Evolutionary conservation across 2,888 invertebrate genomes (phyloP), one percentile per base, ranked within the genome.

Genomic region (Drosophila birchii): DNA sequence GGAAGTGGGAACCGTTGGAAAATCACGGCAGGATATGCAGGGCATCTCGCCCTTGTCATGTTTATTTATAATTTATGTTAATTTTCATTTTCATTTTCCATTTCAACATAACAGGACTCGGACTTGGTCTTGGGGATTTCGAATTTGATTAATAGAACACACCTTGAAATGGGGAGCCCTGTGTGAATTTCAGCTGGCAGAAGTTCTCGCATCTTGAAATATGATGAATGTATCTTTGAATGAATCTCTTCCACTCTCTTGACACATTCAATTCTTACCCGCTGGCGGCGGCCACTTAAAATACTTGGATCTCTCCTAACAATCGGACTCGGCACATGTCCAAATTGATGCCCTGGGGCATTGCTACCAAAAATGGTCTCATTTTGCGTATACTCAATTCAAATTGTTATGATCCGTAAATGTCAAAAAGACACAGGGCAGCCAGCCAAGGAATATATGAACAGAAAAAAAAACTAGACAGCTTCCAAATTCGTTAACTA

Each of bases 371-470:
- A 87, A 89, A 88, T 79, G 86, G 88, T 89, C 85, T 82, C 86
- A 86, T 86, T 70, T 86, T 87, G 79, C 86, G 76, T 77, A 79
- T 77, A 74, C 75, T 83, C 86, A 89, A 91, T 90, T 90, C 78
- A 89, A 88, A 91, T 90, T 90, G 90, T 91, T 92, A 92, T 92
- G 91, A 92, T 92, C 91, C 92, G 92, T 91, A 92, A 92, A 92
- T 92, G 92, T 92, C 91, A 83, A 91, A 84, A 87, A 89, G 55
- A 79, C 80, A 76, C 76, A 78, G 70, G 55, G 62, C 54, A 69
- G 29, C 61, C 61, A 23, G 38, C 36, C 16, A 58, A 61, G 56
- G n/a, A 62, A 38, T 32, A 56, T 36, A 45, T 62, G n/a, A 47
- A 41, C 51, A 20, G 16, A 44, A 12, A 29, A 36, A 47, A 51